Conservation (phyloP, 2,888 invertebrate genomes). For the Drosophila merina region DNA sequence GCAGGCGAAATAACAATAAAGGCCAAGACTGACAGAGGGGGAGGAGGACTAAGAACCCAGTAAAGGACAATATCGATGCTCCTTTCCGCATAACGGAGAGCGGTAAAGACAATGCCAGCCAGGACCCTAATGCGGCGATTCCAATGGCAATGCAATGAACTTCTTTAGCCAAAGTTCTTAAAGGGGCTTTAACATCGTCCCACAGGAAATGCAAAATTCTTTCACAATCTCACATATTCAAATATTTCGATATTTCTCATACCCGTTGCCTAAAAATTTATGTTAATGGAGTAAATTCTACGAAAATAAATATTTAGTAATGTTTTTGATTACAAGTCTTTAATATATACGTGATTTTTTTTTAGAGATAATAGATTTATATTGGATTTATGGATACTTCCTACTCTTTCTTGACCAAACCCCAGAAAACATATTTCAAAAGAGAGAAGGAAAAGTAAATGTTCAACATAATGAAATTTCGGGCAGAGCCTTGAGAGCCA, state of each 20-base stretch:
- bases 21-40: slow-evolving; percentile 40
- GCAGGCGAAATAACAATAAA: slow-evolving; percentile 74
- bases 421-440: slow-evolving; percentile 1
- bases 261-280: no score
- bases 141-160: slow-evolving; percentile 47
- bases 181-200: slow-evolving; percentile 13
- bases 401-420: not conserved
- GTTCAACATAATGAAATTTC: slow-evolving; percentile 62
- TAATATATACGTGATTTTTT: not conserved
- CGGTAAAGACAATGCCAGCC: slow-evolving; percentile 27
- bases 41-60: slow-evolving; percentile 12
- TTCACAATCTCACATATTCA: not conserved
- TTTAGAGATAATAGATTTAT: not conserved
- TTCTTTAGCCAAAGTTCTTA: not conserved
- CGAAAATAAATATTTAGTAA: not conserved
- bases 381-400: not conserved
- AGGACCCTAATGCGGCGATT: slow-evolving; percentile 30
- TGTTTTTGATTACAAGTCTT: not conserved
- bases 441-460: slow-evolving; percentile 26
- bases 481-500: slow-evolving; percentile 43
- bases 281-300: no score
- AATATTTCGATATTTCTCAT: not conserved
- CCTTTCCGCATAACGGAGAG: slow-evolving; percentile 13
- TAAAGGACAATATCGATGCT: slow-evolving; percentile 55
- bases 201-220: not conserved